Percentiles rank a stretch among this genome's conserved stretches.
These are phyloP conservation scores for Diprion similis DNA, from an alignment of 1,140 invertebrate species.

Conservation along the genomic window DNA sequence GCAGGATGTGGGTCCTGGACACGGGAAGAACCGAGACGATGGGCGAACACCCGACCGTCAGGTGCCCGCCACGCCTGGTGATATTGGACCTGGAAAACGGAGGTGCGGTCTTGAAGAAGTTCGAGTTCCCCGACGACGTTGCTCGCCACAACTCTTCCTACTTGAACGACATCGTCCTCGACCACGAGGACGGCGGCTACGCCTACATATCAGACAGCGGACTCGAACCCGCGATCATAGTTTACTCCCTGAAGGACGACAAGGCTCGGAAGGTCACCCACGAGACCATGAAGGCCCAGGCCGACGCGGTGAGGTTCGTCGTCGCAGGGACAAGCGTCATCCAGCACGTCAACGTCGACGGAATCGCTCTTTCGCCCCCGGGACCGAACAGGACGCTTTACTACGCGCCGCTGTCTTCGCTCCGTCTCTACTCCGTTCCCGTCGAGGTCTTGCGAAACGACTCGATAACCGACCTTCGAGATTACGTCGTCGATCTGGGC, in stretches of 20 bases:
- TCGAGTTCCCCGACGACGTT: constrained; percentile 64
- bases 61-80: constrained; percentile 71
- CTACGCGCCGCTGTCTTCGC: constrained; percentile 71
- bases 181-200: constrained; percentile 70
- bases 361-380: constrained; percentile 71
- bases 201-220: constrained; percentile 76
- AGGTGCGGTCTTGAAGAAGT: constrained; percentile 62
- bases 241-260: constrained; percentile 67
- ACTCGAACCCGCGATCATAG: constrained; percentile 70
- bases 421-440: constrained; percentile 68
- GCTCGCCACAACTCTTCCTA: constrained; percentile 62
- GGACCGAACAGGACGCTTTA: constrained; percentile 64
- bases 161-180: constrained; percentile 73
- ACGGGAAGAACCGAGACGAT: constrained; percentile 66
- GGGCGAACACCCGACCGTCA: constrained; percentile 51
- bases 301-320: constrained; percentile 64
- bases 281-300: constrained; percentile 67
- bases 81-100: constrained; percentile 71
- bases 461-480: constrained; percentile 45
- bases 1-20: constrained; percentile 76
- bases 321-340: constrained; percentile 65
- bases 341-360: constrained; percentile 66
- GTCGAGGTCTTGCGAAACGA: constrained; percentile 60
- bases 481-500: constrained; percentile 64
- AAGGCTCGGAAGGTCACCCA: constrained; percentile 74